These are phyloP conservation scores for Halictus quadricinctus DNA, from an alignment of 2,888 invertebrate species.

Conservation along the genomic window DNA sequence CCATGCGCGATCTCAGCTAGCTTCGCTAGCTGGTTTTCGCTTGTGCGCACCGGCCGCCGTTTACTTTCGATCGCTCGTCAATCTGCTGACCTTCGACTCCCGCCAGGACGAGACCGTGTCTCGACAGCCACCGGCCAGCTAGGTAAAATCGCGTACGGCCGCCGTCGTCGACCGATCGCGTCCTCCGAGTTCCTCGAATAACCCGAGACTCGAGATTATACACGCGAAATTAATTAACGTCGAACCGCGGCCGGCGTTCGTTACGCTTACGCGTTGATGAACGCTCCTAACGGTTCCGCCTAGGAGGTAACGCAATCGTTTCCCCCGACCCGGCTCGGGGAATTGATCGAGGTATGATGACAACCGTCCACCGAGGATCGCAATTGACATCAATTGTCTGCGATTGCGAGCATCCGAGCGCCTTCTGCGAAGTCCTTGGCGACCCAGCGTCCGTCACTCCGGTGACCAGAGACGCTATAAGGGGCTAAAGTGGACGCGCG, in stretches of 20 bases:
- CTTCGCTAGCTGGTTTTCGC: conserved; percentile 24
- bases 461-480: background rate
- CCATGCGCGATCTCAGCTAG: conserved; percentile 43
- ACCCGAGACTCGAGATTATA: conserved; percentile 41
- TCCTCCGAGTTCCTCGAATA: conserved; percentile 56
- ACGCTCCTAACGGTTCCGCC: conserved; percentile 43
- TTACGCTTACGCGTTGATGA: conserved; percentile 28
- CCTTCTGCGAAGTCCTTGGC: conserved; percentile 28
- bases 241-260: background rate
- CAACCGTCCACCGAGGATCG: conserved; percentile 1
- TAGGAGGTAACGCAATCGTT: background rate
- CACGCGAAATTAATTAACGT: conserved; percentile 42
- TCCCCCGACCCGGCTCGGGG: background rate
- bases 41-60: conserved; percentile 37
- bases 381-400: conserved; percentile 48
- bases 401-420: conserved; percentile 15
- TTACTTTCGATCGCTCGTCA: conserved; percentile 59
- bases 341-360: conserved; percentile 34
- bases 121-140: conserved; percentile 36
- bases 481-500: background rate
- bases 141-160: conserved; percentile 46
- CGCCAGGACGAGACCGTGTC: conserved; percentile 20
- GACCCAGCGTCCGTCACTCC: background rate
- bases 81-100: conserved; percentile 59
- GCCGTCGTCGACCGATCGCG: conserved; percentile 34